A percentile compares a stretch with the other conserved stretches of the same genome.
phyloP scores from a whole-genome alignment of 1,140 invertebrate genomes.

The Caligus rogercresseyi region DNA sequence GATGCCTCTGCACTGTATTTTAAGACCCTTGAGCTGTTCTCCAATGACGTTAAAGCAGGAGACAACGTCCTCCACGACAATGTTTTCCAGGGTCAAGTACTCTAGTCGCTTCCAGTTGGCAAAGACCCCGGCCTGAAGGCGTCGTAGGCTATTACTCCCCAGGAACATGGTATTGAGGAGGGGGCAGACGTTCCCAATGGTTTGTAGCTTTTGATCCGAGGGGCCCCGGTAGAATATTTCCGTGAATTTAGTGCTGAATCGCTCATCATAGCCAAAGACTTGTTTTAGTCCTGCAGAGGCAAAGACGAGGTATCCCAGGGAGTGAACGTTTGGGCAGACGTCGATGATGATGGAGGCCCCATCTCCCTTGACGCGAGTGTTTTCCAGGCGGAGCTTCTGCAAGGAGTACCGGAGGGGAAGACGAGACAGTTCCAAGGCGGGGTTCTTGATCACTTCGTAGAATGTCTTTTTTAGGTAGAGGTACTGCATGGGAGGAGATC shows the following conservation, averaged over 20 bases:
- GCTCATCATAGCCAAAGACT: slow-evolving; percentile 17
- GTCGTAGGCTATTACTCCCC: slow-evolving; percentile 8
- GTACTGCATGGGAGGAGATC: slow-evolving; percentile 1
- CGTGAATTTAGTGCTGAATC: slow-evolving; percentile 10
- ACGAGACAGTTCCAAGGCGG: neutral
- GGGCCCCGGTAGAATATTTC: slow-evolving; percentile 20
- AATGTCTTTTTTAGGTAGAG: slow-evolving; percentile 16
- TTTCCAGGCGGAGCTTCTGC: slow-evolving; percentile 13
- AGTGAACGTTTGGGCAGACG: slow-evolving; percentile 13
- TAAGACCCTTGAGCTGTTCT: slow-evolving; percentile 11
- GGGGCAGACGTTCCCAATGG: slow-evolving; percentile 10
- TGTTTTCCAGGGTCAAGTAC: slow-evolving; percentile 16
- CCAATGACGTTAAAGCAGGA: slow-evolving; percentile 13
- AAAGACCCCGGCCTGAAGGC: slow-evolving; percentile 1
- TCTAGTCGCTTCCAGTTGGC: slow-evolving; percentile 5
- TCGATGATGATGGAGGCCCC: slow-evolving; percentile 9
- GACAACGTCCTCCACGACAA: slow-evolving; percentile 6
- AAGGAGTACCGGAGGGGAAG: neutral
- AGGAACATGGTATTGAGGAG: slow-evolving; percentile 6
- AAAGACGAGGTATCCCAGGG: slow-evolving; percentile 18
- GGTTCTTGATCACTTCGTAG: slow-evolving; percentile 6
- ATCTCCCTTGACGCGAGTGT: slow-evolving; percentile 19
- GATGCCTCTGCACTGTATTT: slow-evolving; percentile 13
- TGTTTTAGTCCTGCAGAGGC: slow-evolving; percentile 19
- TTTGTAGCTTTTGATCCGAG: slow-evolving; percentile 19